phyloP scores from a whole-genome alignment of 1,140 invertebrate species.

The Rhopalosiphum maidis region DNA sequence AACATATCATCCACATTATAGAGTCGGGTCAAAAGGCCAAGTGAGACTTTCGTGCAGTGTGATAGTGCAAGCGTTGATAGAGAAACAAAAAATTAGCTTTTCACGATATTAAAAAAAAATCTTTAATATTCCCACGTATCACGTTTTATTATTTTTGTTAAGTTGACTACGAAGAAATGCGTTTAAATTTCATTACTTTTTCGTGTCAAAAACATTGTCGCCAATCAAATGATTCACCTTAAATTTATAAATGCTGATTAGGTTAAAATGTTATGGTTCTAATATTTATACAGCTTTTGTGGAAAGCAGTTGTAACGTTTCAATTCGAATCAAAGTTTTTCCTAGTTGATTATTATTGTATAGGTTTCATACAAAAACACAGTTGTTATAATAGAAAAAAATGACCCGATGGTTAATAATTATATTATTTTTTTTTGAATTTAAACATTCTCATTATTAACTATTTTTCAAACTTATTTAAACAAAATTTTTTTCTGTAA shows the following conservation, averaged over 20 bases:
- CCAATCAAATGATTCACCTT: background rate
- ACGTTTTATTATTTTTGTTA: background rate
- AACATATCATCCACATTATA: slow-evolving; percentile 22
- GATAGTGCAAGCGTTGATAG: background rate
- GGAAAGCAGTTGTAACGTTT: background rate
- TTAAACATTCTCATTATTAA: background rate
- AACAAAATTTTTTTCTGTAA: background rate
- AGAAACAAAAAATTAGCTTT: background rate
- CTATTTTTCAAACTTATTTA: background rate
- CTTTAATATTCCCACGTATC: background rate
- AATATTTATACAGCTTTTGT: background rate
- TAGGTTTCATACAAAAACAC: background rate
- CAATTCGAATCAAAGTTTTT: background rate
- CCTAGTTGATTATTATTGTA: background rate
- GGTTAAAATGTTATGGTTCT: background rate
- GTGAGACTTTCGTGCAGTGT: slow-evolving; percentile 24
- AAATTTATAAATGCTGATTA: background rate
- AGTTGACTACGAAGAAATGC: background rate
- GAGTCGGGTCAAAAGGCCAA: slow-evolving; percentile 51
- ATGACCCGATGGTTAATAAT: background rate
- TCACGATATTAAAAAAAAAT: background rate
- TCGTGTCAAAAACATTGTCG: background rate
- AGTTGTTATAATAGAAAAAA: background rate
- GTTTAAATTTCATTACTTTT: background rate
- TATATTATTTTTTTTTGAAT: background rate